Evolutionary conservation across 2,888 invertebrate species (phyloP).

Genomic region (Drosophila nr. perissopoda): DNA sequence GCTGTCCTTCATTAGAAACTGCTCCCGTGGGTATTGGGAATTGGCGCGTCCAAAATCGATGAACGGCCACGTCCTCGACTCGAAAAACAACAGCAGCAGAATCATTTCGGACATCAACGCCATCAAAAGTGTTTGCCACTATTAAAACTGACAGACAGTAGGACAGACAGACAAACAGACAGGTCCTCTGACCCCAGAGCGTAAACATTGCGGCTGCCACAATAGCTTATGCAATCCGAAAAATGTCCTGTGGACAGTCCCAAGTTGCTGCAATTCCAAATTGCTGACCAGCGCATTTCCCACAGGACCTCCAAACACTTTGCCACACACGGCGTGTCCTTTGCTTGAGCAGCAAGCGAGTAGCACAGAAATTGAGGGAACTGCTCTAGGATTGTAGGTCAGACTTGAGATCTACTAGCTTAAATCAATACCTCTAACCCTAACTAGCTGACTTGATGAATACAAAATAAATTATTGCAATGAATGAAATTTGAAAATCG

Average conservation of each 20-base stretch:
- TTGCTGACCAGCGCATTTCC: constrained; percentile 66
- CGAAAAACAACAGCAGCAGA: constrained; percentile 5
- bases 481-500: background rate
- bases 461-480: background rate
- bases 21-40: constrained; percentile 69
- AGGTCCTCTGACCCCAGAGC: constrained; percentile 47
- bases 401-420: background rate
- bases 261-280: constrained; percentile 35
- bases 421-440: background rate
- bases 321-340: constrained; percentile 38
- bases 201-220: constrained; percentile 70
- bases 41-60: constrained; percentile 63
- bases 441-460: background rate
- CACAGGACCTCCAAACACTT: constrained; percentile 58
- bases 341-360: background rate
- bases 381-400: constrained; percentile 11
- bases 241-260: constrained; percentile 32
- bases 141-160: constrained; percentile 64
- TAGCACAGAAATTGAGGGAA: background rate
- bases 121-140: constrained; percentile 74
- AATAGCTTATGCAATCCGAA: constrained; percentile 52
- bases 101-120: constrained; percentile 48
- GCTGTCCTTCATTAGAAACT: constrained; percentile 74
- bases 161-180: background rate
- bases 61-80: constrained; percentile 35